Base-by-base conservation (phyloP, 2,113 vertebrate species). In the Chascanopsetta lugubris region DNA sequence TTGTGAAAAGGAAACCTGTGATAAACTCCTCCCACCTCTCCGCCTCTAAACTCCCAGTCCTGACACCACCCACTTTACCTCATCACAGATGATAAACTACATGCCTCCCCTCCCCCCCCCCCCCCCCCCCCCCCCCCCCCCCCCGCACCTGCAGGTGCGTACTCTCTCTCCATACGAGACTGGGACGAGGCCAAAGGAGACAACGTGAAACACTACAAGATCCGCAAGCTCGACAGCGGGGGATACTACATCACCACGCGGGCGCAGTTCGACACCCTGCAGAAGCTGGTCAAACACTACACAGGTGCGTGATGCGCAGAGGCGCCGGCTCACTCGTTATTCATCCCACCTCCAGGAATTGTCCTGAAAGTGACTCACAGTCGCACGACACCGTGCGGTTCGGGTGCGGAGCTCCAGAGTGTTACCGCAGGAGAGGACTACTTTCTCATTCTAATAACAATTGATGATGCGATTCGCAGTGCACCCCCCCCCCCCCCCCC, bases 141-240 rank as follows among this genome's bases (percentile, higher is more conserved):
- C n/a, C n/a, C n/a, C n/a, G n/a, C n/a, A n/a, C n/a, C n/a, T n/a
- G n/a, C 82, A 99, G 97, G 97, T 84, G 97, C 97, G 78, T 98
- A 94, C 59, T 98, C 97, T 58, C 96, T 99, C 34, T 99, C 97
- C 25, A 99, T 99, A 89, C 94, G 96, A 64, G 97, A 98, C 85
- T 99, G 97, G 96, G 97, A 99, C 60, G 96, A 98, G 51, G 84
- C 94, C 80, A 97, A 94, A 87, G 95, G 96, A 26, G 97, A 99
- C 92, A 99, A 98, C 83, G 97, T 99, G 88, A 99, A 99, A 90
- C 97, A 99, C 93, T 98, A 99, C 92, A 99, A 99, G 93, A 98
- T 99, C 82, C 95, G 97, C 57, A 99, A 99, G 91, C 95, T 99
- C 83, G 97, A 99, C 90, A 98, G 91, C 42, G 97, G 97, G 72